Conservation (phyloP, 2,113 vertebrate species). For the Prietella phreatophila region DNA sequence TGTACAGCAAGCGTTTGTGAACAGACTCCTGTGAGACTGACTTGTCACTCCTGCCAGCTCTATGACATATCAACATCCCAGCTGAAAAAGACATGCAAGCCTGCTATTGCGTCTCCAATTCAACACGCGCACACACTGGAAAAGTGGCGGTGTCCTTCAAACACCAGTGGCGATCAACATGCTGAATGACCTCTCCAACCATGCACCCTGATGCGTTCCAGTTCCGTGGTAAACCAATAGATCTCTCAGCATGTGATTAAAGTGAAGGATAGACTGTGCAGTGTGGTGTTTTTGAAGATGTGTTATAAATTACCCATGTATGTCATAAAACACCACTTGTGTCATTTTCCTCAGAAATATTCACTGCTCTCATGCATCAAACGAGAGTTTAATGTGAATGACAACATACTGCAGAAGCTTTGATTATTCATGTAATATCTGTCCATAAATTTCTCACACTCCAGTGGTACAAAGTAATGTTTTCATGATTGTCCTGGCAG, state of each 20-base stretch:
- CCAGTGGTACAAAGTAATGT: conserved; percentile 7
- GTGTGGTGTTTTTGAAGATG: conserved; percentile 12
- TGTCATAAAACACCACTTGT: conserved; percentile 18
- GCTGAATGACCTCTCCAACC: conserved; percentile 40
- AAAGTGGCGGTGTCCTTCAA: conserved; percentile 45
- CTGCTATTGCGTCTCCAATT: conserved; percentile 21
- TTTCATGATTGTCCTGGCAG: conserved; percentile 15
- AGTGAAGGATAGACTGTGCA: conserved; percentile 31
- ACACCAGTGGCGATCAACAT: conserved; percentile 40
- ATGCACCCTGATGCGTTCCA: conserved; percentile 17
- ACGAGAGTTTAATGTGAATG: conserved; percentile 37
- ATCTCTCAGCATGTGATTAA: conserved; percentile 24
- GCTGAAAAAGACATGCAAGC: conserved; percentile 12
- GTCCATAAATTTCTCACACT: conserved; percentile 23
- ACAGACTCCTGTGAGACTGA: conserved; percentile 48
- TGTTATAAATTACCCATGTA: conserved; percentile 19
- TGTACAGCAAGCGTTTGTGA: conserved; percentile 38
- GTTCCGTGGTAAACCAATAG: conserved; percentile 38
- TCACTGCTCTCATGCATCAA: conserved; percentile 23
- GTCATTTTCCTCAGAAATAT: conserved; percentile 25
- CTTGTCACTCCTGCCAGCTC: conserved; percentile 45
- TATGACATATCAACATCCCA: conserved; percentile 47
- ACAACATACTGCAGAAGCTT: conserved; percentile 21
- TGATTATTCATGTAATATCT: conserved; percentile 24
- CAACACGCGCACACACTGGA: conserved; percentile 17